A percentile compares a stretch with the other conserved stretches of the same genome.
phyloP scores from a whole-genome alignment of 2,113 vertebrate species.

The Nothobranchius kuhntae region DNA sequence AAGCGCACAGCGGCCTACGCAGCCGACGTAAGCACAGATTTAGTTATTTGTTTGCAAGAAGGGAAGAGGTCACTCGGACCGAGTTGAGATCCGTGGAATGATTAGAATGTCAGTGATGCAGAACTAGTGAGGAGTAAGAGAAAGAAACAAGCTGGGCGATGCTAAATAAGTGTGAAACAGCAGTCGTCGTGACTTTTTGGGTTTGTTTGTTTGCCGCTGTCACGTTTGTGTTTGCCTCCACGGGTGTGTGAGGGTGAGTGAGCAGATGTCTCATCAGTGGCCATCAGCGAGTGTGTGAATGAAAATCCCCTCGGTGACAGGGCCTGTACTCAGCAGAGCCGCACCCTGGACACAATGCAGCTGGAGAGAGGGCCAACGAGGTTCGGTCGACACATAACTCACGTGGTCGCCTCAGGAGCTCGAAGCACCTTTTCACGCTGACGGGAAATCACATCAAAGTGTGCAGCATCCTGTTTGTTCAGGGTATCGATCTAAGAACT shows the following conservation, averaged over 20 bases:
- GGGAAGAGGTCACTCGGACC: constrained; percentile 52
- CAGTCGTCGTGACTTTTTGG: background rate
- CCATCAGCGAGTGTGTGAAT: constrained; percentile 4
- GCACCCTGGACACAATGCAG: constrained; percentile 52
- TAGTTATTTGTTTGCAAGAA: constrained; percentile 27
- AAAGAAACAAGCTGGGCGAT: too few species aligned
- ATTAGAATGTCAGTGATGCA: constrained; percentile 73
- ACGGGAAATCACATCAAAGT: constrained; percentile 34
- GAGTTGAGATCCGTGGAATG: constrained; percentile 68
- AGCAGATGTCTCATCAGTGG: constrained; percentile 24
- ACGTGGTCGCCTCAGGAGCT: constrained; percentile 17
- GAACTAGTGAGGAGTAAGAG: constrained; percentile 12
- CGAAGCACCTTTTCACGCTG: constrained; percentile 5
- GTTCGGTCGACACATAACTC: constrained; percentile 33
- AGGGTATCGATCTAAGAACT: background rate
- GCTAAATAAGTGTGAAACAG: background rate
- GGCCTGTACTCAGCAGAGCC: constrained; percentile 24
- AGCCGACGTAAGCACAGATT: background rate
- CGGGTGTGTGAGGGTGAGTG: constrained; percentile 6
- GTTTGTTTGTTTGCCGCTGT: constrained; percentile 8
- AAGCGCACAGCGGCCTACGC: background rate
- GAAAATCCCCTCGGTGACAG: constrained; percentile 28
- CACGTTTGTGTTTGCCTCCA: background rate
- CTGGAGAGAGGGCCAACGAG: background rate
- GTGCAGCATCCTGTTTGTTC: constrained; percentile 22